Evolutionary conservation across 2,797 vertebrate genomes (phyloP).

Genomic region (Platalea minor): DNA sequence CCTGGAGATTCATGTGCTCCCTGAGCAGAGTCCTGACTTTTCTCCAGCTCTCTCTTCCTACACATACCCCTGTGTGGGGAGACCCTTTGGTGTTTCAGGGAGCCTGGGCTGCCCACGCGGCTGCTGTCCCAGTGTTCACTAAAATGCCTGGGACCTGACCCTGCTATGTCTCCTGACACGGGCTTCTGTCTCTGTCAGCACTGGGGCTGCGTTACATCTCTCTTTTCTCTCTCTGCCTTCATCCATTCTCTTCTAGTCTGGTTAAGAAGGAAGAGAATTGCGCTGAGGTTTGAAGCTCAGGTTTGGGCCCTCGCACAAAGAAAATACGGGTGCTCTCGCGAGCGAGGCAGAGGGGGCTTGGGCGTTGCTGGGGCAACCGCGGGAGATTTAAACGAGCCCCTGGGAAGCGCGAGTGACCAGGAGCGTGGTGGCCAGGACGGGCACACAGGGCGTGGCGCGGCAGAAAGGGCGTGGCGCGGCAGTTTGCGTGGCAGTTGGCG

Average conservation of each 20-base stretch:
- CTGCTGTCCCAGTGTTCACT: neutral
- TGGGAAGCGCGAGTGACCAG: no score
- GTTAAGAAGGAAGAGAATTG: neutral
- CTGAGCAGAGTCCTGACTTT: neutral
- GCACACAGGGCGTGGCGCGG: no score
- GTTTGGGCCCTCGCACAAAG: no score
- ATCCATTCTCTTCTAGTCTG: neutral
- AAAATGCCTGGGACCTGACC: neutral
- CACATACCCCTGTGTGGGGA: neutral
- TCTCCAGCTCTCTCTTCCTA: neutral
- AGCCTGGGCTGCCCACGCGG: neutral
- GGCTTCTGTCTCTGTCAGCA: neutral
- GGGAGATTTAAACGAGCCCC: no score
- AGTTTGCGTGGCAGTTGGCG: no score
- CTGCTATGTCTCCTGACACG: fast-evolving
- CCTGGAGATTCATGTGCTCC: neutral
- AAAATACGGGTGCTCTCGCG: no score
- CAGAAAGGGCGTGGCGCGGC: no score
- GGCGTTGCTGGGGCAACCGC: no score
- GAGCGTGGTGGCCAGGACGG: no score
- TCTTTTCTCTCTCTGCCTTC: neutral
- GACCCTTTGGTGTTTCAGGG: neutral
- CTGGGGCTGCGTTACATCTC: neutral
- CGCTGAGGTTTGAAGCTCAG: neutral
- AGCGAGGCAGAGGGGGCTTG: no score